Percentiles rank a stretch among this genome's conserved stretches.
phyloP scores from a whole-genome alignment of 2,797 vertebrate species.

The Fratercula arctica region DNA sequence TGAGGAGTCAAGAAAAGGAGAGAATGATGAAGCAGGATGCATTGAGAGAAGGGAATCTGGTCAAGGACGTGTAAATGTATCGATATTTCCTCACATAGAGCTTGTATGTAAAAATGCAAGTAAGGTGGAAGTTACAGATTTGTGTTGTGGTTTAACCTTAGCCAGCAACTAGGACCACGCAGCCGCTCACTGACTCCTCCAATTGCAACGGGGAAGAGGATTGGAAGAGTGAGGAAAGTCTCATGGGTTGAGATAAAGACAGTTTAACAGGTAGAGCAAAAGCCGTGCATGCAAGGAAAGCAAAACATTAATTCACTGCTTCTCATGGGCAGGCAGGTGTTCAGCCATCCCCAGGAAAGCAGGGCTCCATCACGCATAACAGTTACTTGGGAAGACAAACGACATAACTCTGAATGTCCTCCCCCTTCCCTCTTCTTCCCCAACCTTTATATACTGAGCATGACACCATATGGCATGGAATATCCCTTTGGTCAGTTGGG shows the following conservation, averaged over 20 bases:
- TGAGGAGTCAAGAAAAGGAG: neutral
- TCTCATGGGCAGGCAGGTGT: neutral
- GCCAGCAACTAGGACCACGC: neutral
- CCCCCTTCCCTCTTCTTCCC: neutral
- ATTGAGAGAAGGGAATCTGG: neutral
- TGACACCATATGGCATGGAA: neutral
- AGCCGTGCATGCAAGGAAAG: neutral
- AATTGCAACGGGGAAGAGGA: neutral
- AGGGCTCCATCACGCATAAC: neutral
- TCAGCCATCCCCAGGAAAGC: neutral
- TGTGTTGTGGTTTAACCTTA: neutral
- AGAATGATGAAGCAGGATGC: neutral
- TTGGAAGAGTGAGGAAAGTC: neutral
- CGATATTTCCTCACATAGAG: rapidly evolving
- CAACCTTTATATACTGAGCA: neutral
- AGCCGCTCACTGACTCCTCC: neutral
- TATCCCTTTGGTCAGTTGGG: neutral
- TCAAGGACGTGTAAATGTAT: neutral
- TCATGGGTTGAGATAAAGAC: neutral
- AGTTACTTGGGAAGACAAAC: neutral
- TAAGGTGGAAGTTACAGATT: neutral
- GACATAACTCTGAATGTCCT: too few relatives aligned
- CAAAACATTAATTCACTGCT: neutral
- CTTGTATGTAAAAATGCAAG: neutral
- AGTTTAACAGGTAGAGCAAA: neutral